phyloP scores from a whole-genome alignment of 1,140 invertebrate genomes.

The Drosophila chauvacae region DNA sequence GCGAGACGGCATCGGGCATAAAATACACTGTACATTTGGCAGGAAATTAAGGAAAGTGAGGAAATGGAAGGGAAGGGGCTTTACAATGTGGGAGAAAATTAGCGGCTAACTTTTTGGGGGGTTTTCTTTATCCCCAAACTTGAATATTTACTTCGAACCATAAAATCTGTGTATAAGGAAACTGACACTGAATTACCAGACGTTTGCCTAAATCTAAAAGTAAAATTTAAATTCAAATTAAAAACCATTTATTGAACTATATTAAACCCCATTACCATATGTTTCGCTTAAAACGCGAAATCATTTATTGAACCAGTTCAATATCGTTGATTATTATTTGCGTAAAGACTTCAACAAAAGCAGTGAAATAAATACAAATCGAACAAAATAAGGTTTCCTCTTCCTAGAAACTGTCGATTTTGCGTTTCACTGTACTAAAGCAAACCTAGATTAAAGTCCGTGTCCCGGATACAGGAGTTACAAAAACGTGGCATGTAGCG shows the following conservation, averaged over 20 bases:
- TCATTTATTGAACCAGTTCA: too few relatives aligned
- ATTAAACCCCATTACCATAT: too few relatives aligned
- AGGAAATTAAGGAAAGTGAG: conserved; percentile 3
- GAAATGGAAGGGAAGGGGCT: not conserved
- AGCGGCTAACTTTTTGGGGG: not conserved
- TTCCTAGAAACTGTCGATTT: not conserved
- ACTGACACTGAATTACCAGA: not conserved
- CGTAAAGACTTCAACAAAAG: not conserved
- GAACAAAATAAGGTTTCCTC: not conserved
- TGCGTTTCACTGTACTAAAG: not conserved
- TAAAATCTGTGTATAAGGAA: not conserved
- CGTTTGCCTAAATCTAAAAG: not conserved
- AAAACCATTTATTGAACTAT: too few relatives aligned
- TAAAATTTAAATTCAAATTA: too few relatives aligned
- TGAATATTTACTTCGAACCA: not conserved
- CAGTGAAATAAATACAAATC: not conserved
- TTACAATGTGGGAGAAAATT: not conserved
- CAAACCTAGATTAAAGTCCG: not conserved
- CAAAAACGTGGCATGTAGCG: conserved; percentile 5
- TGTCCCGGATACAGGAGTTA: not conserved
- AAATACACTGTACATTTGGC: conserved; percentile 62
- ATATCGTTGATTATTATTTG: not conserved
- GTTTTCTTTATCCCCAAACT: not conserved
- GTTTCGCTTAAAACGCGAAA: too few relatives aligned
- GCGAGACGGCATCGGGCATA: conserved; percentile 59